phyloP scores from a whole-genome alignment of 2,797 vertebrate genomes.

The Lagodon rhomboides region DNA sequence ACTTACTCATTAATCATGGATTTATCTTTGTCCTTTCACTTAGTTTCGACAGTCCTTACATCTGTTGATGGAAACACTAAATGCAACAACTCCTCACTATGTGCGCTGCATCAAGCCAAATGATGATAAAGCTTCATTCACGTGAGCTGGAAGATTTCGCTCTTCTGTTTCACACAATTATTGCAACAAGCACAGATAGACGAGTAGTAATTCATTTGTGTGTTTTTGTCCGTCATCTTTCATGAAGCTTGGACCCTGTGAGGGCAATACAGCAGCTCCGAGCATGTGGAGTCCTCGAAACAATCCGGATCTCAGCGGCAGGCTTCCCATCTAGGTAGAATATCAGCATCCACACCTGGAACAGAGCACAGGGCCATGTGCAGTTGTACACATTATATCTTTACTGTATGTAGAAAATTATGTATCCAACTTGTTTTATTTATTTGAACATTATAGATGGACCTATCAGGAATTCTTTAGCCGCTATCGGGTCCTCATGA shows the following conservation, averaged over 20 bases:
- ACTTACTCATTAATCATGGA: not conserved
- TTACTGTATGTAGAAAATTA: not conserved
- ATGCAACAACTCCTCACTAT: constrained; percentile 96
- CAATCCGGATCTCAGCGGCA: constrained; percentile 96
- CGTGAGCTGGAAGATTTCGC: constrained; percentile 82
- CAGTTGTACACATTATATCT: not conserved
- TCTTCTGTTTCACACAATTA: not conserved
- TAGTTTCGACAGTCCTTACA: constrained; percentile 98
- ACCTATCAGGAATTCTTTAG: constrained; percentile 98
- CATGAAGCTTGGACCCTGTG: constrained; percentile 91
- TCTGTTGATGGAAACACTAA: constrained; percentile 96
- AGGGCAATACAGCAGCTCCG: constrained; percentile 96
- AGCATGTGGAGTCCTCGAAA: constrained; percentile 96
- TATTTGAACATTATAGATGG: constrained; percentile 87
- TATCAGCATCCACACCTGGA: constrained; percentile 15
- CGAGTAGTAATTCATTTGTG: not conserved
- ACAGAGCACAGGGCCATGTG: not conserved
- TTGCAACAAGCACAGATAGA: not conserved
- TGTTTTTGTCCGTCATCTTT: constrained; percentile 25
- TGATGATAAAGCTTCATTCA: constrained; percentile 93
- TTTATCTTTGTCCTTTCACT: constrained; percentile 17
- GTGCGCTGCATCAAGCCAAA: constrained; percentile 99
- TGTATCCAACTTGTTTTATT: not conserved
- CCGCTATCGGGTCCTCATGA: constrained; percentile 97
- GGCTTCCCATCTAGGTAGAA: constrained; percentile 97